Percentiles rank a stretch among this genome's conserved stretches.
phyloP scores from a whole-genome alignment of 2,797 vertebrate species.

The Anisognathus igniventris region DNA sequence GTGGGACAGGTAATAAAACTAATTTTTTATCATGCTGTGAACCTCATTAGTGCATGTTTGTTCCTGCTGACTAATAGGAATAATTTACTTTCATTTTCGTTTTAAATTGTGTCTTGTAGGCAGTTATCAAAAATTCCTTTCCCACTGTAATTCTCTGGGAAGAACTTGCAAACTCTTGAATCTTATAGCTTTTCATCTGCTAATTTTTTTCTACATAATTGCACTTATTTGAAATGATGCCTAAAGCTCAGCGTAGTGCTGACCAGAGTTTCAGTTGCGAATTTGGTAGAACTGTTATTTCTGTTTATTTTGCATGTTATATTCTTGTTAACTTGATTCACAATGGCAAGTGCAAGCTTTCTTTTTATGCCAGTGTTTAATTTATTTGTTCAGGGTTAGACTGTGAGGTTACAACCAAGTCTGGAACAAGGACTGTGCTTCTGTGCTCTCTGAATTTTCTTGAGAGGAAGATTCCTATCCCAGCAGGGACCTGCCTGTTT shows the following conservation, averaged over 20 bases:
- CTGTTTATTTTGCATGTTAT: slow-evolving; percentile 10
- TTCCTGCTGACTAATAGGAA: slow-evolving; percentile 8
- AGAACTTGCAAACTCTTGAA: background rate
- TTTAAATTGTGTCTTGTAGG: background rate
- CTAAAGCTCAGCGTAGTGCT: background rate
- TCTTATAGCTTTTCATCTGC: background rate
- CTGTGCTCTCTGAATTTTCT: background rate
- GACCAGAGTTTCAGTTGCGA: background rate
- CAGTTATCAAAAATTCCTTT: slow-evolving; percentile 8
- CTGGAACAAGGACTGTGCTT: background rate
- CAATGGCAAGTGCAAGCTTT: background rate
- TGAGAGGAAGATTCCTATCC: background rate
- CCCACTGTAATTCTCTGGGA: background rate
- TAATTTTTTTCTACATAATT: background rate
- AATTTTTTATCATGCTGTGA: slow-evolving; percentile 15
- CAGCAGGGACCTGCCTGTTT: background rate
- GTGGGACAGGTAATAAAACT: slow-evolving; percentile 13
- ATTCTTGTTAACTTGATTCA: background rate
- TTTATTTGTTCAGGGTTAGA: background rate
- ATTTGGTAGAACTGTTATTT: background rate
- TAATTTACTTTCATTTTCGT: background rate
- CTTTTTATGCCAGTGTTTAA: background rate
- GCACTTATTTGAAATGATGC: background rate
- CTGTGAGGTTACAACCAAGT: background rate
- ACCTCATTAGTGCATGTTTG: background rate